These are phyloP conservation scores for Micrasema minimum DNA, from an alignment of 1,140 invertebrate genomes.

Conservation along the genomic window DNA sequence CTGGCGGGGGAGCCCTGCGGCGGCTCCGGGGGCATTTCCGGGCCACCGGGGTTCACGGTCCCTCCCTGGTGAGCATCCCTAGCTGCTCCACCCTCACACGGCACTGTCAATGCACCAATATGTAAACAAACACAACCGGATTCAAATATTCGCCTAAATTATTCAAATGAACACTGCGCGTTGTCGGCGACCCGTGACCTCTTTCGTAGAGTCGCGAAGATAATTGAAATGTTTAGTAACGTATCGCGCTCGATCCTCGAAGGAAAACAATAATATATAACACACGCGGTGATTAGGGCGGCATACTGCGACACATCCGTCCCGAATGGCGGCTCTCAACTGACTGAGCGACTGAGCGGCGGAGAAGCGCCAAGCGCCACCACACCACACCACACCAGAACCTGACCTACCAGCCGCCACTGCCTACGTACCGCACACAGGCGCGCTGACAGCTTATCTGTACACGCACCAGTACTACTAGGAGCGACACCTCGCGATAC, in stretches of 20 bases:
- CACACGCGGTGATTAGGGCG: conserved; percentile 7
- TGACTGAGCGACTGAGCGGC: conserved; percentile 19
- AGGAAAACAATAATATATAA: conserved; percentile 24
- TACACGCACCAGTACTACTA: neutral
- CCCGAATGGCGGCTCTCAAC: conserved; percentile 12
- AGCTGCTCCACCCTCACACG: conserved; percentile 7
- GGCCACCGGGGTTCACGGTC: neutral
- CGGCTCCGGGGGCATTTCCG: conserved; percentile 2
- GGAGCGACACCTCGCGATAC: too few relatives aligned
- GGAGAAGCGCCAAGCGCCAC: too few relatives aligned
- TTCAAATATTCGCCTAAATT: neutral
- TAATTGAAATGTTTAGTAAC: conserved; percentile 2
- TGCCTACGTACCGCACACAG: conserved; percentile 26
- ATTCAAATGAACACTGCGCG: conserved; percentile 5
- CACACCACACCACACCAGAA: too few relatives aligned
- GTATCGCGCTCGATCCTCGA: conserved; percentile 11
- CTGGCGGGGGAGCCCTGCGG: conserved; percentile 17
- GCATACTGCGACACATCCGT: neutral
- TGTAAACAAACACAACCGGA: conserved; percentile 14
- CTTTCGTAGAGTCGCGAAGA: conserved; percentile 13
- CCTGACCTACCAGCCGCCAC: conserved; percentile 2
- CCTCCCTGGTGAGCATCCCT: too few relatives aligned
- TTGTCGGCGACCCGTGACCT: conserved; percentile 24
- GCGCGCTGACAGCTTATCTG: neutral
- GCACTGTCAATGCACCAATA: conserved; percentile 5